Evolutionary conservation across 2,113 vertebrate species (phyloP).

Genomic region (Upupa epops): DNA sequence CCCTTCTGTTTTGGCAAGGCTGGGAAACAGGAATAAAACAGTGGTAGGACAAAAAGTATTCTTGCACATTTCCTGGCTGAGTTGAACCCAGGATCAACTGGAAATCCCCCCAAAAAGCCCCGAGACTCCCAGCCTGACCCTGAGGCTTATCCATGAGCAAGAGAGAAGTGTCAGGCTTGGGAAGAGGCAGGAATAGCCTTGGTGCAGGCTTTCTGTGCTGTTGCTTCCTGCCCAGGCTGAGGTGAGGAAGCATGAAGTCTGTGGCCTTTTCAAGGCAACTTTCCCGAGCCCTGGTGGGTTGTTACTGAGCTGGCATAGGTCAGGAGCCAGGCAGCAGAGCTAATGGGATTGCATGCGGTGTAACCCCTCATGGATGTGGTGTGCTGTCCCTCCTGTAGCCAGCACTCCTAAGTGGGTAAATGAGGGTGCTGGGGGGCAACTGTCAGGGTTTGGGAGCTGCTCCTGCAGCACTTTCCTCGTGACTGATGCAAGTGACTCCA

Average conservation of each 20-base stretch:
- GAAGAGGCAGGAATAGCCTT: not conserved
- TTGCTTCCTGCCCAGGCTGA: not conserved
- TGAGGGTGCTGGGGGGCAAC: not conserved
- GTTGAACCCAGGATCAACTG: not conserved
- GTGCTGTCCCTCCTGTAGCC: conserved; percentile 19
- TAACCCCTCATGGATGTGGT: not conserved
- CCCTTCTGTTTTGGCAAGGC: not conserved
- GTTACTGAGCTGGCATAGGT: not conserved
- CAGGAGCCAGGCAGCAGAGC: conserved; percentile 5
- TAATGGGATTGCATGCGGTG: conserved; percentile 38
- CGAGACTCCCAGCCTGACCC: not conserved
- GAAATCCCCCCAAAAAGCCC: not conserved
- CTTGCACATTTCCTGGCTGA: conserved; percentile 20
- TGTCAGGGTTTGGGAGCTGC: not conserved
- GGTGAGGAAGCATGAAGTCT: not conserved
- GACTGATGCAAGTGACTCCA: not conserved
- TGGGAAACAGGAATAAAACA: conserved; percentile 31
- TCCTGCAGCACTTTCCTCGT: not conserved
- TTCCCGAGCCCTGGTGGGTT: not conserved
- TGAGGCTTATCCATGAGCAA: not conserved
- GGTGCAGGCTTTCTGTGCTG: not conserved
- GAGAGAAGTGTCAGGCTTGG: not conserved
- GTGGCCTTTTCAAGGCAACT: not conserved
- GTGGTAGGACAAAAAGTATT: not conserved
- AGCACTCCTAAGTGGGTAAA: conserved; percentile 3